Base-by-base conservation (phyloP, 2,113 vertebrate genomes). In the Irena cyanogastra region DNA sequence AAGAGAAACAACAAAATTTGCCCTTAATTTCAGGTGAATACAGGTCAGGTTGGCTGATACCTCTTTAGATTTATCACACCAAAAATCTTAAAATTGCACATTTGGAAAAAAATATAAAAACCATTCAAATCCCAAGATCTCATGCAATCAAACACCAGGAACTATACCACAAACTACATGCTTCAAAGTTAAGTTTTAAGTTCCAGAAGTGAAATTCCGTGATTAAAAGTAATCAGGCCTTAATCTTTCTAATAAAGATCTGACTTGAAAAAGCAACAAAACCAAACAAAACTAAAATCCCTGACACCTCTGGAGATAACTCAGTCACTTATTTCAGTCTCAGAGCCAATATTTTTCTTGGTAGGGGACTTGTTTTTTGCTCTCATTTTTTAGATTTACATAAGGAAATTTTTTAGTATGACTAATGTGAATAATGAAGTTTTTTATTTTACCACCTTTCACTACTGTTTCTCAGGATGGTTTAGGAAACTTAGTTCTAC, bases 121-220 rank as follows among this genome's bases (percentile, higher is more conserved):
- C 3, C 19, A 45, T 15, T 13, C 27, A 77, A 57, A 37, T 19
- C 10, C 17, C 39, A 22, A 27, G n/a, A 65, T 59, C 30, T n/a
- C 28, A 22, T 24, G 14, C 21, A 82, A 8, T 30, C 9, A 39
- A 42, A 37, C 22, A 26, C 44, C 42, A 49, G 26, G 41, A 56
- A 31, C 13, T 53, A 4, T 10, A 15, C n/a, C 10, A 47, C 63
- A 76, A 76, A 2, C 0, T 31, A 41, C 8, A 17, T 1, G 1
- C 14, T 44, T 50, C 44, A 56, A 49, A n/a, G 6, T 23, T n/a
- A 11, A 11, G 15, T 12, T 68, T 35, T 35, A 69, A 59, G 33
- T 87, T 75, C 42, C 16, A 80, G 10, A 83, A 66, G 9, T 61
- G 39, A 90, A 79, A 45, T 66, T 78, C 50, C n/a, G 5, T 63